Evolutionary conservation across 2,797 vertebrate genomes (phyloP).

Genomic region (Gymnothorax javanicus): DNA sequence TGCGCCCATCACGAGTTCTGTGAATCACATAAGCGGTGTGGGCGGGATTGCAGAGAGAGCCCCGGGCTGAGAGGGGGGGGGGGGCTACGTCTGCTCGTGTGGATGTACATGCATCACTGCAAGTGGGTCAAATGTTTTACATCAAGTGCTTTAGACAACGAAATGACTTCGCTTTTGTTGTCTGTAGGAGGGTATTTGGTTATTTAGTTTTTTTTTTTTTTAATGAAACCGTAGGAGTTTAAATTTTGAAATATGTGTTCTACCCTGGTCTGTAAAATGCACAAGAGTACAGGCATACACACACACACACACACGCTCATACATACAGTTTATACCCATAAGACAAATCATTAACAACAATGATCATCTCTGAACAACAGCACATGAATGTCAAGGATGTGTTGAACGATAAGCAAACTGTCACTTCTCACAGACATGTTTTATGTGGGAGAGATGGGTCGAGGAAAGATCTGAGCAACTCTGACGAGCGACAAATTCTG

Average conservation of each 20-base stretch:
- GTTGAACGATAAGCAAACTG: too few relatives aligned
- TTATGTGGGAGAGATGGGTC: too few relatives aligned
- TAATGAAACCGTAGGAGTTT: slow-evolving; percentile 9
- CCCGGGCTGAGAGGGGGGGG: not conserved
- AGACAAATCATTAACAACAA: too few relatives aligned
- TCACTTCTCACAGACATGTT: too few relatives aligned
- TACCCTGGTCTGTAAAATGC: not conserved
- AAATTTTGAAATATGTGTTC: not conserved
- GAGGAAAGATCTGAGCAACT: too few relatives aligned
- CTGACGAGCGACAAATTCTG: too few relatives aligned
- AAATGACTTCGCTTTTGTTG: not conserved
- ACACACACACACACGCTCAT: not conserved
- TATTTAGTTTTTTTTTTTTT: not conserved
- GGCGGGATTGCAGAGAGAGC: not conserved
- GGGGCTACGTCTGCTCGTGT: not conserved
- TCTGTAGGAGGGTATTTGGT: not conserved
- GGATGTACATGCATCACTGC: not conserved
- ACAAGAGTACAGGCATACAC: slow-evolving; percentile 1
- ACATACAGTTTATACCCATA: too few relatives aligned
- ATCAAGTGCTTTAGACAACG: too few relatives aligned
- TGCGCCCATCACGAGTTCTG: not conserved
- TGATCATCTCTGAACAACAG: too few relatives aligned
- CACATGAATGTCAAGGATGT: too few relatives aligned
- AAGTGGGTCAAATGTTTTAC: too few relatives aligned
- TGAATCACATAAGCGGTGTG: slow-evolving; percentile 39